Evolutionary conservation across 1,140 invertebrate genomes (phyloP).

Genomic region (Arion vulgaris): DNA sequence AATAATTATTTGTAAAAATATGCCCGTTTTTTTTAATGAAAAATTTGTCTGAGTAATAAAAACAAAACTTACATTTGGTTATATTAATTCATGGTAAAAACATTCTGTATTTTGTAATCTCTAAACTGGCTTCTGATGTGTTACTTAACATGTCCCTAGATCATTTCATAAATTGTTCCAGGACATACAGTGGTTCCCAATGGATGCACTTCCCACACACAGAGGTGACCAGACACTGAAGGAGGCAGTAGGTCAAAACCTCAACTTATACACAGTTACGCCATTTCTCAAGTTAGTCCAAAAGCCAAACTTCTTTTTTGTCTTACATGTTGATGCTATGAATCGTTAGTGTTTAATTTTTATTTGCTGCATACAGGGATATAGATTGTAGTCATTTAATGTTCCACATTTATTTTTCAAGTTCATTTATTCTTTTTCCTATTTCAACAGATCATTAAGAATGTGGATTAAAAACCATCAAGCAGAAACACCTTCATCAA

Average conservation of each 20-base stretch:
- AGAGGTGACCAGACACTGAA: constrained; percentile 23
- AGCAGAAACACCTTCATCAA: background rate
- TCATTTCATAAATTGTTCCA: background rate
- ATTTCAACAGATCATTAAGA: constrained; percentile 25
- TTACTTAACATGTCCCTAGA: too few relatives aligned
- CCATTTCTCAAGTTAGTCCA: constrained; percentile 32
- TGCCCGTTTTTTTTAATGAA: too few relatives aligned
- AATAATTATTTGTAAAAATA: too few relatives aligned
- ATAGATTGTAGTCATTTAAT: too few relatives aligned
- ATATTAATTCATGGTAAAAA: too few relatives aligned
- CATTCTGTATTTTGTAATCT: too few relatives aligned
- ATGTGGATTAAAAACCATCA: constrained; percentile 25
- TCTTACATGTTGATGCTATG: background rate
- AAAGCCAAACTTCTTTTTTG: background rate
- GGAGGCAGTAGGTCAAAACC: constrained; percentile 17
- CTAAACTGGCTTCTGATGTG: too few relatives aligned
- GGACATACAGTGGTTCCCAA: constrained; percentile 37
- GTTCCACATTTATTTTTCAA: too few relatives aligned
- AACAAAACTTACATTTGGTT: too few relatives aligned
- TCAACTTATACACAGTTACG: constrained; percentile 23
- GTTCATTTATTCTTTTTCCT: background rate
- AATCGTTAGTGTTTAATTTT: too few relatives aligned
- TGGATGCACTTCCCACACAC: constrained; percentile 24
- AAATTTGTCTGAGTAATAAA: too few relatives aligned
- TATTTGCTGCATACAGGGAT: too few relatives aligned